Percentiles rank a stretch among this genome's conserved stretches.
Conservation (phyloP, 1,140 invertebrate genomes). For the Ericerus pela region DNA sequence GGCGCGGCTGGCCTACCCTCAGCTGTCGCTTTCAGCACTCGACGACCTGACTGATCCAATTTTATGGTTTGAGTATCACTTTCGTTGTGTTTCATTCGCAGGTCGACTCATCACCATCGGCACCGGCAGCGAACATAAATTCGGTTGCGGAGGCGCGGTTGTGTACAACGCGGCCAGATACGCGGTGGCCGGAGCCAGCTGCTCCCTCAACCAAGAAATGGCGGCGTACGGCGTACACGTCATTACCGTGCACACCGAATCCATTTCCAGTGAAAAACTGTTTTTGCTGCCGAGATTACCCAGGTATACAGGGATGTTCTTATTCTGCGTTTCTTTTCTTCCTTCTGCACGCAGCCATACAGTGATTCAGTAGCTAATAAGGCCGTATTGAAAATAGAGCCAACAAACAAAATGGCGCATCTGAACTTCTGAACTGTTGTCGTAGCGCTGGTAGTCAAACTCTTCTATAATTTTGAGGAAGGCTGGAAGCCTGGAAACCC, state of each 20-base stretch:
- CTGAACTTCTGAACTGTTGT: too few relatives aligned
- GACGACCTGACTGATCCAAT: too few relatives aligned
- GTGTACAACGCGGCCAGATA: constrained; percentile 50
- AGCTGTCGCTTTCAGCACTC: too few relatives aligned
- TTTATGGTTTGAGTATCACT: too few relatives aligned
- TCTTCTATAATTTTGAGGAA: too few relatives aligned
- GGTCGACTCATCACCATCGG: constrained; percentile 36
- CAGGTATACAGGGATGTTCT: not conserved
- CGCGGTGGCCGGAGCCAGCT: constrained; percentile 54
- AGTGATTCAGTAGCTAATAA: too few relatives aligned
- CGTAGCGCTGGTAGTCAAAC: too few relatives aligned
- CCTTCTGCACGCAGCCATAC: too few relatives aligned
- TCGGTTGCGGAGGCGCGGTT: constrained; percentile 34
- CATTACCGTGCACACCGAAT: constrained; percentile 55
- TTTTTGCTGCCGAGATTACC: constrained; percentile 36
- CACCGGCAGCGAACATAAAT: constrained; percentile 28
- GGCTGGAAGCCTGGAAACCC: too few relatives aligned
- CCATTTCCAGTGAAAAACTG: constrained; percentile 45
- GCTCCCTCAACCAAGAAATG: constrained; percentile 49
- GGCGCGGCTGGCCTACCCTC: not conserved
- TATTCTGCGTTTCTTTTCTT: too few relatives aligned
- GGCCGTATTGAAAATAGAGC: too few relatives aligned
- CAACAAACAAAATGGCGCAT: too few relatives aligned
- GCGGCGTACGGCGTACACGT: constrained; percentile 51
- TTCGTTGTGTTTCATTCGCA: constrained; percentile 21